A percentile compares a stretch with the other conserved stretches of the same genome.
These are phyloP conservation scores for Gandaritis pyraliata DNA, from an alignment of 2,888 invertebrate species.

Conservation along the genomic window DNA sequence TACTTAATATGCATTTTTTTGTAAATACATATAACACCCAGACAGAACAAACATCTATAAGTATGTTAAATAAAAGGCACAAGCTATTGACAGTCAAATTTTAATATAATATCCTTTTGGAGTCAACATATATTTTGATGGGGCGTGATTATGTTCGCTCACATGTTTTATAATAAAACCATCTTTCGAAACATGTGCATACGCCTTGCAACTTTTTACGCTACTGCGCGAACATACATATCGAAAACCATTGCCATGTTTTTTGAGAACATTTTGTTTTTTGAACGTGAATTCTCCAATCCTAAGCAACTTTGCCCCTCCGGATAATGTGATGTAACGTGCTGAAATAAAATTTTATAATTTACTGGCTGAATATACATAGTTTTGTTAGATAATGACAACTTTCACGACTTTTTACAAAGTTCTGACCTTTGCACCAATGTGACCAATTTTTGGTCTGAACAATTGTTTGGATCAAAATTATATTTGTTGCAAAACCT, in stretches of 20 bases:
- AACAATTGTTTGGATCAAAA: no score
- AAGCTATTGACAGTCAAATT: no score
- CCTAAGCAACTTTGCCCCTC: constrained; percentile 10
- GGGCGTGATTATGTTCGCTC: constrained; percentile 20
- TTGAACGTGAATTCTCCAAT: constrained; percentile 11
- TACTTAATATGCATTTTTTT: no score
- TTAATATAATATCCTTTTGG: not conserved
- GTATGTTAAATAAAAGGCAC: no score
- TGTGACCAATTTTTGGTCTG: no score
- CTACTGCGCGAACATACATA: not conserved
- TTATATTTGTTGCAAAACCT: no score
- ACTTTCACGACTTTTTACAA: no score
- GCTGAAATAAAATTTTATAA: constrained; percentile 15
- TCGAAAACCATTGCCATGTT: not conserved
- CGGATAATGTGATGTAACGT: constrained; percentile 7
- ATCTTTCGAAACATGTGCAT: constrained; percentile 13
- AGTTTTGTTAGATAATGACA: no score
- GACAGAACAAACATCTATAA: no score
- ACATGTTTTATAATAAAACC: constrained; percentile 2
- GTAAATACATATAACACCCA: no score
- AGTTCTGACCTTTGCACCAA: no score
- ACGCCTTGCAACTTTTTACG: constrained; percentile 18
- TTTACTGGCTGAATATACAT: no score
- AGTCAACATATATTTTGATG: constrained; percentile 15
- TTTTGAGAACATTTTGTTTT: not conserved